A percentile compares a stretch with the other conserved stretches of the same genome.
Conservation (phyloP, 37 sponge, comb jelly and placozoan species). For the Spongia lamella region DNA sequence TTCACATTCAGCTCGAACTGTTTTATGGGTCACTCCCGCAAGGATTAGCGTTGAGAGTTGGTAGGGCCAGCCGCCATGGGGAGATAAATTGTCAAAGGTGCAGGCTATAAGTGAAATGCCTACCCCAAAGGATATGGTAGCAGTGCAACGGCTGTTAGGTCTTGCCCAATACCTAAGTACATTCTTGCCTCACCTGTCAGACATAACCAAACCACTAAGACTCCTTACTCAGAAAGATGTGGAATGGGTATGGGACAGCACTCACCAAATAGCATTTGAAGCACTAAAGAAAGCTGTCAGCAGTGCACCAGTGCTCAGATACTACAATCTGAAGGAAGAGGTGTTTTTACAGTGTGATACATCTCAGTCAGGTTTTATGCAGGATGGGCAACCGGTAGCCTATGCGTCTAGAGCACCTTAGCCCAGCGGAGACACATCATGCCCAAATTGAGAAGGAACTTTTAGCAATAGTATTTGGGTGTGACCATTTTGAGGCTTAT, state of each 20-base stretch:
- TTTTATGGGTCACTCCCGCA: too few relatives aligned
- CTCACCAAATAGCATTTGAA: conserved; percentile 33
- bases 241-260: conserved; percentile 31
- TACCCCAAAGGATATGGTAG: conserved; percentile 30
- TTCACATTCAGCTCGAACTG: too few relatives aligned
- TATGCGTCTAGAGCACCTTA: neutral
- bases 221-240: conserved; percentile 35
- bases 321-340: conserved; percentile 33
- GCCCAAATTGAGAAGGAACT: conserved; percentile 63
- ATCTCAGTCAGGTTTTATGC: conserved; percentile 32
- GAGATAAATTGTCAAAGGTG: too few relatives aligned
- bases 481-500: conserved; percentile 51
- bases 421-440: conserved; percentile 28
- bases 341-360: conserved; percentile 42
- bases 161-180: conserved; percentile 35
- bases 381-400: conserved; percentile 44
- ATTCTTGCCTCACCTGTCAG: conserved; percentile 49
- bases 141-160: conserved; percentile 53
- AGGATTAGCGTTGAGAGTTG: too few relatives aligned
- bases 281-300: conserved; percentile 32
- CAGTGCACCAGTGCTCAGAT: conserved; percentile 37
- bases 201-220: conserved; percentile 40
- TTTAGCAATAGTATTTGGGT: conserved; percentile 52
- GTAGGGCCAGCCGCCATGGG: too few relatives aligned
- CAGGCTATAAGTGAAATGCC: conserved; percentile 62